These are phyloP conservation scores for Macaria liturata DNA, from an alignment of 2,888 invertebrate species.

Conservation along the genomic window DNA sequence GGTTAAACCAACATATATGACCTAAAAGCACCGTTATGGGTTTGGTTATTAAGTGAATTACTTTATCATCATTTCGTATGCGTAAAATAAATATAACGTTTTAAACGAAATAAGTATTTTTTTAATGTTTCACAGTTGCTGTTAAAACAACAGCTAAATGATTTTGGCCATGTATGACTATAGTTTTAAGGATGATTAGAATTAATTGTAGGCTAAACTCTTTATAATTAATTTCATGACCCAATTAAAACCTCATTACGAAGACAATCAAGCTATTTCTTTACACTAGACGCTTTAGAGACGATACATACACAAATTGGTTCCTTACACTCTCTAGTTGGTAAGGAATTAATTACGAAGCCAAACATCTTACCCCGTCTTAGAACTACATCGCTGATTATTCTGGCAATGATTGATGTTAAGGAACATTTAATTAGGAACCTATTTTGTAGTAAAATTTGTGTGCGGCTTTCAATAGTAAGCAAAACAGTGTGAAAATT, in stretches of 20 bases:
- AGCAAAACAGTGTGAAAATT: too few relatives aligned
- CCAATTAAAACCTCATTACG: too few relatives aligned
- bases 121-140: too few relatives aligned
- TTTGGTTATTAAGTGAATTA: not conserved
- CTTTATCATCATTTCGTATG: not conserved
- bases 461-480: too few relatives aligned
- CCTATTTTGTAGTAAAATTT: too few relatives aligned
- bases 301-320: conserved; percentile 9
- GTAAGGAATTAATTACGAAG: conserved; percentile 5
- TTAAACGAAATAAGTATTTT: too few relatives aligned
- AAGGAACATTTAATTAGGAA: too few relatives aligned
- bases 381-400: conserved; percentile 4
- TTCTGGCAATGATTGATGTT: not conserved
- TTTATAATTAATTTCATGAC: too few relatives aligned
- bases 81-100: not conserved
- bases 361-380: conserved; percentile 1
- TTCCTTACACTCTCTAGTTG: conserved; percentile 4
- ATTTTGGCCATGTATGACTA: too few relatives aligned
- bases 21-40: not conserved
- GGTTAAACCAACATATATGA: conserved; percentile 1
- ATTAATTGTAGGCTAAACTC: too few relatives aligned
- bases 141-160: too few relatives aligned
- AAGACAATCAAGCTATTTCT: conserved; percentile 3
- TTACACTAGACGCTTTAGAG: conserved; percentile 5
- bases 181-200: too few relatives aligned